Conservation (phyloP, 2,797 vertebrate genomes). For the Hippoglossus hippoglossus region DNA sequence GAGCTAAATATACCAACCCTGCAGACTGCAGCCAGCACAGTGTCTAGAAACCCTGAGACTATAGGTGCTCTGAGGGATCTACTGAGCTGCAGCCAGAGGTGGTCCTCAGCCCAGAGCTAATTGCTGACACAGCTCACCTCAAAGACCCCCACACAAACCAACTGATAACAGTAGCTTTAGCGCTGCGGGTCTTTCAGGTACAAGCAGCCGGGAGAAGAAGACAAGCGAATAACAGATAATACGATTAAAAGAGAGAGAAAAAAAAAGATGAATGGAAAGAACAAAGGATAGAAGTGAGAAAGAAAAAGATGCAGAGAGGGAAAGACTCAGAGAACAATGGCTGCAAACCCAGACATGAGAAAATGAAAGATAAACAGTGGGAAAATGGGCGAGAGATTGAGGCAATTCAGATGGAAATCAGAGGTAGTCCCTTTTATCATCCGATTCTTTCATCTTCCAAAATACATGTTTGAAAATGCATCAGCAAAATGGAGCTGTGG, state of each 20-base stretch:
- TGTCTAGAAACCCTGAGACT: too few species aligned
- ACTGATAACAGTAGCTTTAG: background rate
- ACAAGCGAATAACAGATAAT: background rate
- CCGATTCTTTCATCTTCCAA: slow-evolving; percentile 72
- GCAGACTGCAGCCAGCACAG: slow-evolving; percentile 3
- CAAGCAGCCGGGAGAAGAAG: background rate
- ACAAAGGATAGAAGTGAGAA: slow-evolving; percentile 17
- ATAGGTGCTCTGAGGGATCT: too few species aligned
- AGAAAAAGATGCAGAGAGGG: slow-evolving; percentile 10
- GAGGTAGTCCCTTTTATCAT: slow-evolving; percentile 67
- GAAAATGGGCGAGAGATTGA: slow-evolving; percentile 54
- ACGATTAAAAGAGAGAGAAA: background rate
- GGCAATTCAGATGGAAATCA: slow-evolving; percentile 65
- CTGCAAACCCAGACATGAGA: slow-evolving; percentile 36
- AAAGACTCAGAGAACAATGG: slow-evolving; percentile 18
- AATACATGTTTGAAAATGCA: slow-evolving; percentile 56
- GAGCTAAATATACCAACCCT: background rate
- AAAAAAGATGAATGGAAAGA: slow-evolving; percentile 11
- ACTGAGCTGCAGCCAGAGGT: slow-evolving; percentile 17
- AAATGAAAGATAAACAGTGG: slow-evolving; percentile 56
- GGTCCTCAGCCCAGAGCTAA: slow-evolving; percentile 24
- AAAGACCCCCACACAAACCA: background rate
- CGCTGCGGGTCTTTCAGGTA: background rate
- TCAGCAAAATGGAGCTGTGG: slow-evolving; percentile 33
- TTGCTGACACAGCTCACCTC: background rate